Percentiles rank a stretch among this genome's conserved stretches.
These are phyloP conservation scores for Heliconius ethilla DNA, from an alignment of 2,888 invertebrate species.

Conservation along the genomic window DNA sequence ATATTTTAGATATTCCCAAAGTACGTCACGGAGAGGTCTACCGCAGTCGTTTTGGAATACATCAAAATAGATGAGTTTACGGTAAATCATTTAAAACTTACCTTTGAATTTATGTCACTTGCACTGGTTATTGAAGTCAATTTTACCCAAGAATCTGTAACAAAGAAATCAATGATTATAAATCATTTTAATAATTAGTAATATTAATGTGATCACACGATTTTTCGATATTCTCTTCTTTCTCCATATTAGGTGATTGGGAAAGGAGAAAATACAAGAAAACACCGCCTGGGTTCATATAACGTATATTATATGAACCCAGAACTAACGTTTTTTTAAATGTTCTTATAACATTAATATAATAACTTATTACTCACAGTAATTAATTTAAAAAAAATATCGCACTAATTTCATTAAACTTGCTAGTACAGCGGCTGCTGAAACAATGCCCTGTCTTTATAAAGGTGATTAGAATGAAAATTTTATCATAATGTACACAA, in stretches of 20 bases:
- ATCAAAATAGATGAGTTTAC: conserved; percentile 15
- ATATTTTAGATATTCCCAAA: conserved; percentile 28
- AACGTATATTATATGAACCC: not conserved
- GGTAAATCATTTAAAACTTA: conserved; percentile 22
- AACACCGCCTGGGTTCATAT: not conserved
- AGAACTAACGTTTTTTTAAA: not conserved
- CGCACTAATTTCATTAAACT: not conserved
- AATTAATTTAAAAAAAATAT: not conserved
- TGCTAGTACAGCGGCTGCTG: not conserved
- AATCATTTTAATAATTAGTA: too few species aligned
- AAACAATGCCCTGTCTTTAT: conserved; percentile 13
- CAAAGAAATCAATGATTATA: conserved; percentile 7
- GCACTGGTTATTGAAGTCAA: conserved; percentile 3
- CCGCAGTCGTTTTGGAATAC: conserved; percentile 19
- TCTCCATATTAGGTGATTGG: not conserved
- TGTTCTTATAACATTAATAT: not conserved
- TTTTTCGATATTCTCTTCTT: not conserved
- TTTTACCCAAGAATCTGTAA: conserved; percentile 35
- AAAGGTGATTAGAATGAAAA: conserved; percentile 20
- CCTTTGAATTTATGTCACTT: conserved; percentile 26
- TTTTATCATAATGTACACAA: conserved; percentile 33
- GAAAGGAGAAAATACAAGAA: not conserved
- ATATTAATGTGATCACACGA: not conserved
- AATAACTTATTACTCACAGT: not conserved
- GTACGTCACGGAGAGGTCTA: not conserved